Conservation (phyloP, 2,888 invertebrate genomes). For the Hofmannophila pseudospretella region DNA sequence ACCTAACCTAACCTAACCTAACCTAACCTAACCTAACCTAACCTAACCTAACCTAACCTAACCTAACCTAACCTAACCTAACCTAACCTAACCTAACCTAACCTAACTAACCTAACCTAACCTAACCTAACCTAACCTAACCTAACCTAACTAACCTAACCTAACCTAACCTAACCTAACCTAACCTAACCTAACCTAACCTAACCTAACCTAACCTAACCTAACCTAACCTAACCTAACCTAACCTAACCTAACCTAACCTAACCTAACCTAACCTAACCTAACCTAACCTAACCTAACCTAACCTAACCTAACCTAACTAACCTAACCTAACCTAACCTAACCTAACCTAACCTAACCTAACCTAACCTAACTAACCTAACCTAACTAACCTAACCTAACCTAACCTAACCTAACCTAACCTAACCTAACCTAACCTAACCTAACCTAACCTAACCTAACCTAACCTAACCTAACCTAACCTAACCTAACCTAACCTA, state of each 20-base stretch:
- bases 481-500: too few relatives aligned
- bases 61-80: conserved; percentile 16
- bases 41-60: conserved; percentile 17
- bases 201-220: conserved; percentile 19
- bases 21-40: conserved; percentile 19
- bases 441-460: too few relatives aligned
- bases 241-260: conserved; percentile 19
- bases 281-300: too few relatives aligned
- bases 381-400: too few relatives aligned
- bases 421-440: too few relatives aligned
- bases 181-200: conserved; percentile 18
- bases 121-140: conserved; percentile 21
- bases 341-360: too few relatives aligned
- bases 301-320: too few relatives aligned
- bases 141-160: conserved; percentile 20
- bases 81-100: conserved; percentile 16
- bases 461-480: too few relatives aligned
- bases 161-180: conserved; percentile 17
- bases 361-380: too few relatives aligned
- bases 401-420: too few relatives aligned
- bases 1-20: conserved; percentile 18
- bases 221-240: conserved; percentile 18
- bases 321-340: too few relatives aligned
- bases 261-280: conserved; percentile 23
- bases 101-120: conserved; percentile 20